phyloP scores from a whole-genome alignment of 1,140 invertebrate genomes.

The Drosophila asahinai region DNA sequence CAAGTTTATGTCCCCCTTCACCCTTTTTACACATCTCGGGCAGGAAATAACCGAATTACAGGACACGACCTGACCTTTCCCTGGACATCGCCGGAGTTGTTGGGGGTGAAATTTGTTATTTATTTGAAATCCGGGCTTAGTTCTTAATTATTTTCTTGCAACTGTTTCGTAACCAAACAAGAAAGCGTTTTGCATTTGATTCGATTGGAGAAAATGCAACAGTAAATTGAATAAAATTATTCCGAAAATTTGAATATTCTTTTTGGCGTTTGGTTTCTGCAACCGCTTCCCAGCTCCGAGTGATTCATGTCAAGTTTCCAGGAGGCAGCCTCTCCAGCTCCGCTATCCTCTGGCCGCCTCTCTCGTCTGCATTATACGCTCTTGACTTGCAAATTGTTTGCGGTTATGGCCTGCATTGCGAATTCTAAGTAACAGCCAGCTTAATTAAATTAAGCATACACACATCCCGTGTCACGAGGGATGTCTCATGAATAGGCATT shows the following conservation, averaged over 20 bases:
- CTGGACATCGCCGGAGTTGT: not conserved
- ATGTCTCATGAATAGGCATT: constrained; percentile 76
- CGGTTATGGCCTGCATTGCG: constrained; percentile 61
- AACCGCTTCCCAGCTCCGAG: constrained; percentile 16
- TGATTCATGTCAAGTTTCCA: constrained; percentile 40
- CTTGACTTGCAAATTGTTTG: constrained; percentile 79
- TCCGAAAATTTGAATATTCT: constrained; percentile 32
- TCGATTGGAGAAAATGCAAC: constrained; percentile 23
- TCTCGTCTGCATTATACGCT: constrained; percentile 44
- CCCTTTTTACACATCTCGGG: constrained; percentile 13
- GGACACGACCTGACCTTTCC: constrained; percentile 46
- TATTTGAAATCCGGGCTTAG: constrained; percentile 53
- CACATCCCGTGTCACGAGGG: constrained; percentile 27
- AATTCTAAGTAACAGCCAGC: constrained; percentile 70
- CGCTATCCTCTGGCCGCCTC: constrained; percentile 25
- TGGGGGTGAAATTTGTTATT: constrained; percentile 58
- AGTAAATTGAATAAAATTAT: constrained; percentile 35
- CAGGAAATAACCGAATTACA: constrained; percentile 51
- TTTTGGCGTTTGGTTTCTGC: constrained; percentile 5
- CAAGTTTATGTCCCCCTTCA: constrained; percentile 24
- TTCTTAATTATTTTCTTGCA: constrained; percentile 64
- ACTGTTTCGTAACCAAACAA: constrained; percentile 28
- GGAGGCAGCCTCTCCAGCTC: constrained; percentile 7
- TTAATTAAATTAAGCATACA: constrained; percentile 77
- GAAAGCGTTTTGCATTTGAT: constrained; percentile 40